phyloP scores from a whole-genome alignment of 2,888 invertebrate genomes.

The Fabriciana adippe region DNA sequence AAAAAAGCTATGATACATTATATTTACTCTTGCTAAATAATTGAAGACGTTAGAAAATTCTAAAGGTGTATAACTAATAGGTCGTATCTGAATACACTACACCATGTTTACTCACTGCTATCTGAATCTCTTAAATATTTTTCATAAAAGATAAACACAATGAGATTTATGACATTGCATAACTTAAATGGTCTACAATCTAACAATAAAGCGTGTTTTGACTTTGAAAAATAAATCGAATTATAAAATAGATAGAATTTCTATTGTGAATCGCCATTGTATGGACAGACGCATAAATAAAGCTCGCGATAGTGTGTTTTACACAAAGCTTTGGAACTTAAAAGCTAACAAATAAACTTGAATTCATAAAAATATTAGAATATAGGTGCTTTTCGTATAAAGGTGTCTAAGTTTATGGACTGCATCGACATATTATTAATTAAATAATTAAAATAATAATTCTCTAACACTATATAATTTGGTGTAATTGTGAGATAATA shows the following conservation, averaged over 20 bases:
- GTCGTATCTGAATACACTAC: conserved; percentile 22
- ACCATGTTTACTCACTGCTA: conserved; percentile 45
- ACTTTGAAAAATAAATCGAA: conserved; percentile 59
- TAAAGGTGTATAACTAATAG: conserved; percentile 19
- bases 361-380: not conserved
- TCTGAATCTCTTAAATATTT: conserved; percentile 65
- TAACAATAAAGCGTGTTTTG: conserved; percentile 42
- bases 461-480: too few species aligned
- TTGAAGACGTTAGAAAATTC: not conserved
- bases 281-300: conserved; percentile 47
- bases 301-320: conserved; percentile 35
- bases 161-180: conserved; percentile 58
- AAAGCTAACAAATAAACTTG: conserved; percentile 30
- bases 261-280: conserved; percentile 47
- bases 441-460: too few species aligned
- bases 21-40: not conserved
- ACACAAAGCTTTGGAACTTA: conserved; percentile 30
- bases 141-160: conserved; percentile 54
- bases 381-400: too few species aligned
- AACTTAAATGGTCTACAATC: conserved; percentile 48
- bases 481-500: too few species aligned
- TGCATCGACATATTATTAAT: too few species aligned
- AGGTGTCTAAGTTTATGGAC: too few species aligned
- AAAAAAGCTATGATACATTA: too few species aligned
- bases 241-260: conserved; percentile 47